Base-by-base conservation (phyloP, 1,140 invertebrate genomes). In the Trialeurodes vaporariorum region DNA sequence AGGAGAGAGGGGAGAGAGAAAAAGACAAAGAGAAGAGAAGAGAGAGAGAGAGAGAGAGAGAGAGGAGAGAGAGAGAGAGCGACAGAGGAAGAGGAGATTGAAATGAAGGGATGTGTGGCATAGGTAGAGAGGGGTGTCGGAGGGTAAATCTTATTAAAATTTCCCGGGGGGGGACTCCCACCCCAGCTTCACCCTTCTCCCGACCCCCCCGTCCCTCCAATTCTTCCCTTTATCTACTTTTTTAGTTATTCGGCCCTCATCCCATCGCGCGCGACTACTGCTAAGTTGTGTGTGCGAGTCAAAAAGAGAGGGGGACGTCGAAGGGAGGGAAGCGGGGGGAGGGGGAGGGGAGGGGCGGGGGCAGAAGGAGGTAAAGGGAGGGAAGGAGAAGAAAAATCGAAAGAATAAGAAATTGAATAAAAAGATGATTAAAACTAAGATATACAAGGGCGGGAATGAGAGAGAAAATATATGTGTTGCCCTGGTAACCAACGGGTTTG, bases 71-170 rank as follows among this genome's bases (percentile, higher is more conserved):
- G n/a, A n/a, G n/a, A n/a, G n/a, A n/a, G n/a, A n/a, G n/a, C n/a
- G n/a, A n/a, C n/a, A n/a, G n/a, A n/a, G n/a, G n/a, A n/a, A n/a
- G n/a, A 5, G 34, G 34, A 49, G 34, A 49, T 49, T 49, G 34
- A 49, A 49, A 49, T 49, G 34, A 49, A 49, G 34, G 34, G 34
- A 49, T 49, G 34, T 49, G 34, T 49, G 34, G 34, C 34, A 17
- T 49, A 49, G 34, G 34, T 49, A 49, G 34, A n/a, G n/a, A 21
- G 59, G 66, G 66, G 58, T n/a, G 59, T 64, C 58, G 59, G 27
- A 67, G 71, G 70, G 70, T 71, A 76, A 76, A 75, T 76, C 75
- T 76, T 76, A 75, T 76, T 76, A 76, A 76, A 76, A n/a, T n/a
- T 76, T 76, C 73, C 74, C 71, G 72, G 70, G 71, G 70, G 70